A percentile compares a stretch with the other conserved stretches of the same genome.
Conservation (phyloP, 2,113 vertebrate genomes). For the Gasterosteus aculeatus region DNA sequence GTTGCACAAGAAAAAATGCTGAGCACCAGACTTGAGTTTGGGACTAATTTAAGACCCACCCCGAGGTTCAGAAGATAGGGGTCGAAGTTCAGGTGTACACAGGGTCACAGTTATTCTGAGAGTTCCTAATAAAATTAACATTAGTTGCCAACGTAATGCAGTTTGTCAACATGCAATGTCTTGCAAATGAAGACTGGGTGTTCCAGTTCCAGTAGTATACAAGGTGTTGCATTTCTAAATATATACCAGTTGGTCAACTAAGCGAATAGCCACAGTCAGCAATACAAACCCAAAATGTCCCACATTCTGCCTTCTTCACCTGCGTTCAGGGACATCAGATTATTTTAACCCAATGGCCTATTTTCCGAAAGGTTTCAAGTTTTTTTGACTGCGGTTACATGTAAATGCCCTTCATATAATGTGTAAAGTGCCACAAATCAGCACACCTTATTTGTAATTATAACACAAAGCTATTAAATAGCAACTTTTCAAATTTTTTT, state of each 20-base stretch:
- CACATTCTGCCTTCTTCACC: neutral
- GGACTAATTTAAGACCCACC: neutral
- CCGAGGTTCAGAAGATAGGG: neutral
- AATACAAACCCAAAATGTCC: neutral
- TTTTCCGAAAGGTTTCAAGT: neutral
- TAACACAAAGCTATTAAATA: neutral
- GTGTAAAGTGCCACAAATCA: neutral
- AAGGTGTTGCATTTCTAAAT: neutral
- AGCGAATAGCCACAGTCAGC: neutral
- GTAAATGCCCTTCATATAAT: no score
- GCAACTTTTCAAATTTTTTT: neutral
- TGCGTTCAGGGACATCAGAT: neutral
- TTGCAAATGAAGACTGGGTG: neutral
- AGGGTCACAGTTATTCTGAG: constrained; percentile 18
- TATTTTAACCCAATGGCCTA: neutral
- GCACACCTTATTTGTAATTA: neutral
- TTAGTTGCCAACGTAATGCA: neutral
- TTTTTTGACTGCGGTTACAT: no score
- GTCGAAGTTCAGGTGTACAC: constrained; percentile 11
- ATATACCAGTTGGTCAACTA: neutral
- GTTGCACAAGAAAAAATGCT: neutral
- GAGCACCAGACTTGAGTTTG: neutral
- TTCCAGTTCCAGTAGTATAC: neutral
- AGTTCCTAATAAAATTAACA: neutral
- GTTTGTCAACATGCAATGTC: neutral